Percentiles rank a stretch among this genome's conserved stretches.
phyloP scores from a whole-genome alignment of 2,888 invertebrate genomes.

The Sesia apiformis region DNA sequence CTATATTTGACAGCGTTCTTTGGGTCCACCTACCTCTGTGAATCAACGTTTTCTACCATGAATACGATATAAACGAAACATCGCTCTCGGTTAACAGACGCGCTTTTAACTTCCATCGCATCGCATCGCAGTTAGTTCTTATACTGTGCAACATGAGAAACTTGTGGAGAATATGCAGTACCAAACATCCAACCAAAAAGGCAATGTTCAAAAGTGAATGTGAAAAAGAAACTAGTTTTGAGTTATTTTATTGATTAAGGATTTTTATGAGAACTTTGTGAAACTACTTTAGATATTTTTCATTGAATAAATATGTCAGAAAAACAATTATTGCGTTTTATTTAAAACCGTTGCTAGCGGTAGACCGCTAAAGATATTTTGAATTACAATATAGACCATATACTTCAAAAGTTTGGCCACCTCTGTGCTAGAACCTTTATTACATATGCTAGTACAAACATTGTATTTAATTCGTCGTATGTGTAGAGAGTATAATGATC shows the following conservation, averaged over 20 bases:
- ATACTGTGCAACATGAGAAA: neutral
- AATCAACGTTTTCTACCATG: neutral
- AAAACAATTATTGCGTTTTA: neutral
- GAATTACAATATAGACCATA: neutral
- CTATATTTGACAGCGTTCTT: neutral
- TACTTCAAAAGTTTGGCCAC: neutral
- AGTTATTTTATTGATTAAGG: too few species aligned
- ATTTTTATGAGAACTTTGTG: too few species aligned
- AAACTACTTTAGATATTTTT: too few species aligned
- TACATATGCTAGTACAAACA: too few species aligned
- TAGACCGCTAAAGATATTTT: neutral
- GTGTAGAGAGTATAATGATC: too few species aligned
- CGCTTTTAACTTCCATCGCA: conserved; percentile 1
- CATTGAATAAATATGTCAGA: too few species aligned
- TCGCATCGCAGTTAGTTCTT: conserved; percentile 1
- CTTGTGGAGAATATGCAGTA: conserved; percentile 1
- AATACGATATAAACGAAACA: neutral
- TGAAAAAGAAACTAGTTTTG: too few species aligned
- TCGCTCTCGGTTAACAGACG: neutral
- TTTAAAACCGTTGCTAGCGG: neutral
- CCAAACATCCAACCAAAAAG: neutral
- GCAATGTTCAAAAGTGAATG: neutral
- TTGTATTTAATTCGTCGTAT: too few species aligned
- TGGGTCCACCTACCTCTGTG: neutral
- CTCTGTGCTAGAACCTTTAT: neutral